These are phyloP conservation scores for Sylvia atricapilla DNA, from an alignment of 2,113 vertebrate genomes.

Conservation along the genomic window DNA sequence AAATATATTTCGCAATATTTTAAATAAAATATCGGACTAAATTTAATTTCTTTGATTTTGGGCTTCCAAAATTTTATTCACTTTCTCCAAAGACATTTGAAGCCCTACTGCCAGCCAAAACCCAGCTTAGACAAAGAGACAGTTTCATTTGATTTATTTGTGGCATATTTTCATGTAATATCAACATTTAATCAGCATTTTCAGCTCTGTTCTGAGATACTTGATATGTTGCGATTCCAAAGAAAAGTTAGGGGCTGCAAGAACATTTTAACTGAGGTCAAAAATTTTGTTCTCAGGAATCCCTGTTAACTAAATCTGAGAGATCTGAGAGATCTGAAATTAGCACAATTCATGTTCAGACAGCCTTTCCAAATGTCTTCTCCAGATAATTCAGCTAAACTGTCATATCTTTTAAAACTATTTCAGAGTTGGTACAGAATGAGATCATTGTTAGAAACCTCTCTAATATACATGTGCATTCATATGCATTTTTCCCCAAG, in stretches of 20 bases:
- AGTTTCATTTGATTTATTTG: neutral
- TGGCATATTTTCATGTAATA: neutral
- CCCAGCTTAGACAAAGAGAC: neutral
- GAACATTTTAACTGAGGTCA: neutral
- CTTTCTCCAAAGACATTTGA: neutral
- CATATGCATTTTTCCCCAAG: constrained; percentile 40
- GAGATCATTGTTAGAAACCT: constrained; percentile 62
- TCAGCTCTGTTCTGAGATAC: neutral
- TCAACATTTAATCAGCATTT: neutral
- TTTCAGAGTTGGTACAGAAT: constrained; percentile 58
- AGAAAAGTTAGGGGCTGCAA: neutral
- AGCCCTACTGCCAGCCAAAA: neutral
- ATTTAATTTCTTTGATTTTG: neutral
- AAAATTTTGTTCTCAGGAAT: neutral
- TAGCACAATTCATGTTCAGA: constrained; percentile 40
- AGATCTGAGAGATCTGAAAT: neutral
- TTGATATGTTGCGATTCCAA: neutral
- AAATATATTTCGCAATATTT: neutral
- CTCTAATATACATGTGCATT: constrained; percentile 58
- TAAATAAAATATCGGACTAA: neutral
- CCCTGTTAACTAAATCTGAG: neutral
- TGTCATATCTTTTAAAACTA: constrained; percentile 42
- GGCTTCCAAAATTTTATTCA: neutral
- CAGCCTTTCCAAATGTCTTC: constrained; percentile 37
- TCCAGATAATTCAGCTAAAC: constrained; percentile 59